Base-by-base conservation (phyloP, 30 jellyfish, hydroid and myxozoan genomes). In the Turritopsis rubra region DNA sequence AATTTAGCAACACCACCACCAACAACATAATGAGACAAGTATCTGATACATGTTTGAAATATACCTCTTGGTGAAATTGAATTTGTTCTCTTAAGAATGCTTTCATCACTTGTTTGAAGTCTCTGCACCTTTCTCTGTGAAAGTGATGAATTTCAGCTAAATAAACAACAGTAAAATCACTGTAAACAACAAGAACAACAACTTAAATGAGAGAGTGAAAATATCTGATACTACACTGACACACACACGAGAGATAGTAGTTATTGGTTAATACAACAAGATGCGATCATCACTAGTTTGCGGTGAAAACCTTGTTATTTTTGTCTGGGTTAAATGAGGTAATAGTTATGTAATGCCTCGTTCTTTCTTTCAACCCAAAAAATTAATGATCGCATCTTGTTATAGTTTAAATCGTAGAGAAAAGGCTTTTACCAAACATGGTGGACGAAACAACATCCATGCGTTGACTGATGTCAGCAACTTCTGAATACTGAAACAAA, bases 121-220 rank as follows among this genome's bases (percentile, higher is more conserved):
- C 98, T n/a, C 98, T 82, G 25, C 90, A 89, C 52, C 98, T 53
- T 73, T 92, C 98, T 1, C 98, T 95, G 82, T 92, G 98, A 79
- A 92, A 92, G 52, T 92, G 98, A 74, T 92, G 91, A 1, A 92
- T 87, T 83, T 92, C 98, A 81, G 98, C 98, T 92, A 71, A 73
- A 85, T 66, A 29, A 75, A 23, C 24, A 70, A 31, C 8, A 0
- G 16, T 19, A 75, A 29, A 78, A 21, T 18, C 23, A 13, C 24
- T 21, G 71, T 26, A 25, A 23, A 53, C 53, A 80, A 23, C 16
- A 79, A 25, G 9, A 81, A 29, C n/a, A 29, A 30, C 21, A 18
- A 8, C 17, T 1, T 26, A 5, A 27, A n/a, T 25, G 65, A 29
- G 16, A 18, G 28, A 3, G 1, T 21, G 23, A 65, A 65, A n/a